Conservation (phyloP, 23 tunicate species). For the Halocynthia aurantium region DNA sequence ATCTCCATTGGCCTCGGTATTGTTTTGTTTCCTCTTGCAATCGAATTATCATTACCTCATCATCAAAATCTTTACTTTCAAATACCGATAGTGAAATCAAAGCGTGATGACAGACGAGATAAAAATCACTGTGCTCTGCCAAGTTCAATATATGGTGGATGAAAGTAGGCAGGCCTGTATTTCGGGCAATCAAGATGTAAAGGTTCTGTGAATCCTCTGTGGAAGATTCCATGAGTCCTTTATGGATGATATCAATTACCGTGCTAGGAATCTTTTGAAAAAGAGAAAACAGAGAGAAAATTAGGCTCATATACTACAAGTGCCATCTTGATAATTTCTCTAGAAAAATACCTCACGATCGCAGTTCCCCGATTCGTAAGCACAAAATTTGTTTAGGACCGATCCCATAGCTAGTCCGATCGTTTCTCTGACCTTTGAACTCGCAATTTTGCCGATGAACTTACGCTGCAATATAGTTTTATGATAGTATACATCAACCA, state of each 20-base stretch:
- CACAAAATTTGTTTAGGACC: slow-evolving; percentile 73
- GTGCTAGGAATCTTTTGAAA: slow-evolving; percentile 37
- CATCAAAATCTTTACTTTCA: slow-evolving; percentile 24
- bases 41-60: slow-evolving; percentile 12
- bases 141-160: slow-evolving; percentile 51
- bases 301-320: too few relatives aligned
- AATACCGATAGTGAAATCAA: slow-evolving; percentile 57
- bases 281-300: neutral
- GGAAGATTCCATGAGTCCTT: slow-evolving; percentile 55
- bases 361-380: slow-evolving; percentile 38
- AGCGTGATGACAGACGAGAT: slow-evolving; percentile 88
- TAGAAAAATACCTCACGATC: slow-evolving; percentile 36
- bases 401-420: slow-evolving; percentile 85
- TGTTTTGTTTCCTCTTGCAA: neutral
- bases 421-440: slow-evolving; percentile 56
- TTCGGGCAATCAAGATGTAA: slow-evolving; percentile 73
- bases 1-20: neutral
- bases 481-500: neutral
- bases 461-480: slow-evolving; percentile 33
- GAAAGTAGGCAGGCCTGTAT: slow-evolving; percentile 68
- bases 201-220: slow-evolving; percentile 73
- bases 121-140: slow-evolving; percentile 52
- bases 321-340: too few relatives aligned
- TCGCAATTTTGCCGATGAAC: slow-evolving; percentile 59
- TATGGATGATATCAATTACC: slow-evolving; percentile 32